Evolutionary conservation across 1,140 invertebrate species (phyloP).

Genomic region (Pygmarrhopalites habei): DNA sequence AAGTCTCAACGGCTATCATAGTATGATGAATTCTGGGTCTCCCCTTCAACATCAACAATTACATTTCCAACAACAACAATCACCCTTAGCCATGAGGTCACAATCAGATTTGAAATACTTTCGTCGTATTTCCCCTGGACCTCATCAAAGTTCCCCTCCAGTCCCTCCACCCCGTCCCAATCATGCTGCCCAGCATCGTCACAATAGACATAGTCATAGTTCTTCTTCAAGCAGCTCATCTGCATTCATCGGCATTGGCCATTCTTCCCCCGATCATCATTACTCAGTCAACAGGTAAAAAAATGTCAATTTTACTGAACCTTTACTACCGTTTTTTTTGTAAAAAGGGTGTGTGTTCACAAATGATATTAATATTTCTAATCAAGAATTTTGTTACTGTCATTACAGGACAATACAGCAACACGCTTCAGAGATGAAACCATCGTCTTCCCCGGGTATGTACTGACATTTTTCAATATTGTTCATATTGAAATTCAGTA

Average conservation of each 20-base stretch:
- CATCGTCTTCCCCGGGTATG: slow-evolving; percentile 8
- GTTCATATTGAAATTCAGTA: too few relatives aligned
- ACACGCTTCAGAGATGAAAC: slow-evolving; percentile 4
- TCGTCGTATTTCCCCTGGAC: slow-evolving; percentile 10
- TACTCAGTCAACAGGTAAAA: slow-evolving; percentile 7
- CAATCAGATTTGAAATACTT: slow-evolving; percentile 2
- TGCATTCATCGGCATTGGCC: slow-evolving; percentile 4
- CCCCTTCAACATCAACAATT: background rate
- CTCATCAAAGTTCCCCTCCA: slow-evolving; percentile 23
- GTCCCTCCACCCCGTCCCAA: slow-evolving; percentile 36
- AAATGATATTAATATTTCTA: too few relatives aligned
- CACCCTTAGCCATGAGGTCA: background rate
- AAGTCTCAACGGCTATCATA: slow-evolving; percentile 32
- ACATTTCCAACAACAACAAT: background rate
- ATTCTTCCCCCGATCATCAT: slow-evolving; percentile 33
- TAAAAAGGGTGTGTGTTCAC: too few relatives aligned
- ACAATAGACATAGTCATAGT: slow-evolving; percentile 19
- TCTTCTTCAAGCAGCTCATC: slow-evolving; percentile 35
- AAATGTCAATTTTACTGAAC: background rate
- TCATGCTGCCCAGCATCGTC: slow-evolving; percentile 15
- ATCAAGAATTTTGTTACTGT: too few relatives aligned
- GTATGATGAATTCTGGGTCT: background rate
- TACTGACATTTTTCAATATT: too few relatives aligned
- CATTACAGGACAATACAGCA: slow-evolving; percentile 13
- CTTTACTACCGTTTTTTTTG: background rate